A percentile compares a stretch with the other conserved stretches of the same genome.
These are phyloP conservation scores for Holacanthella duospinosa DNA, from an alignment of 2,888 invertebrate species.

Conservation along the genomic window DNA sequence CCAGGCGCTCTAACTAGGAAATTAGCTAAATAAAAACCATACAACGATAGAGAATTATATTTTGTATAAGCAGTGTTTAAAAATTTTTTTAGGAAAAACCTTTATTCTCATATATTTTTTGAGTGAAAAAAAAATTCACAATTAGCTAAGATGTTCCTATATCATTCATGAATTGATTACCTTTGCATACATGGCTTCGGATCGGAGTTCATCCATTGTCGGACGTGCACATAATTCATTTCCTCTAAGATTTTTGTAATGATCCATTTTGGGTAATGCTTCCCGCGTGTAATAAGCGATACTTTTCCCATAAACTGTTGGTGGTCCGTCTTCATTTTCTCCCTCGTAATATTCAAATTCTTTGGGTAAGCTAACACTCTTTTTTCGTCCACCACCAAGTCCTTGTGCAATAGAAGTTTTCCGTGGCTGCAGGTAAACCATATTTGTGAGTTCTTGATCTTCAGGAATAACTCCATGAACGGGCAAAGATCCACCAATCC, in stretches of 20 bases:
- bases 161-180: too few relatives aligned
- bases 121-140: too few relatives aligned
- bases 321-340: constrained; percentile 18
- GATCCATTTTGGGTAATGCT: constrained; percentile 36
- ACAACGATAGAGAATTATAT: too few relatives aligned
- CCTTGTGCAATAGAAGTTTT: constrained; percentile 35
- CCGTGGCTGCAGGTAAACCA: constrained; percentile 24
- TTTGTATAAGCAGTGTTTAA: too few relatives aligned
- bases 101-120: too few relatives aligned
- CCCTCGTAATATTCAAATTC: constrained; percentile 33
- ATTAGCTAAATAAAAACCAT: too few relatives aligned
- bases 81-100: too few relatives aligned
- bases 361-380: constrained; percentile 35
- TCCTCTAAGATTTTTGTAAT: constrained; percentile 33
- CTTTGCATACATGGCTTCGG: constrained; percentile 37
- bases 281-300: constrained; percentile 37
- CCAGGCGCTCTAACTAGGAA: too few relatives aligned
- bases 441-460: constrained; percentile 41
- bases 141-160: too few relatives aligned
- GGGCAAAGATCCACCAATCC: neutral
- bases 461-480: constrained; percentile 24
- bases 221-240: constrained; percentile 25
- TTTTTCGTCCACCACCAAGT: constrained; percentile 35
- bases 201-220: constrained; percentile 36
- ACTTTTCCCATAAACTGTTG: constrained; percentile 36